Conservation (phyloP, 2,797 vertebrate genomes). For the Cossypha dichroa region DNA sequence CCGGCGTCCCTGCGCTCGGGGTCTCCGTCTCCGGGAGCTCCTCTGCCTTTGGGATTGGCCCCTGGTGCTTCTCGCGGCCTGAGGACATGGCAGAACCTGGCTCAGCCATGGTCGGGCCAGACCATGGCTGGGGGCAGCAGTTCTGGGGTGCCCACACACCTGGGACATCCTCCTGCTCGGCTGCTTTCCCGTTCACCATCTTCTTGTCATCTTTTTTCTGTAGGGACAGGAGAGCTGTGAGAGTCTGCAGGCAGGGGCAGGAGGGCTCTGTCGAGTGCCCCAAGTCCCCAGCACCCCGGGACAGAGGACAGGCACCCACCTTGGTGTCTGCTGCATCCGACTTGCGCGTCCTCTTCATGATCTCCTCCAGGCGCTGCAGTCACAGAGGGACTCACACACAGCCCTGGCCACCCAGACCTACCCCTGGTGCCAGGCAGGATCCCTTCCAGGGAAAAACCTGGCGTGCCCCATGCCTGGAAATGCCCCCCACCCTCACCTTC, state of each 20-base stretch:
- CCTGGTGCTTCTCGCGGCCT: conserved; percentile 34
- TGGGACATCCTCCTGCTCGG: conserved; percentile 26
- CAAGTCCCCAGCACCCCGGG: rapidly evolving
- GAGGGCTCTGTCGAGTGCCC: not conserved
- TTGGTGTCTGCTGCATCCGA: conserved; percentile 86
- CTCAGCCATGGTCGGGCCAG: rapidly evolving
- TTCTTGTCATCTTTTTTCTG: conserved; percentile 78
- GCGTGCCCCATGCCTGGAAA: rapidly evolving
- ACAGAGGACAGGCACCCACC: conserved; percentile 71
- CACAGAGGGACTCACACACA: not conserved
- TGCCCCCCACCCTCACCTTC: conserved; percentile 75
- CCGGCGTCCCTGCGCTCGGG: not conserved
- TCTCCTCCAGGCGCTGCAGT: conserved; percentile 92
- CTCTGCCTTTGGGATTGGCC: conserved; percentile 19
- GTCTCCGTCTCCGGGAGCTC: conserved; percentile 49
- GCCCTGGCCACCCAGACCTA: not conserved
- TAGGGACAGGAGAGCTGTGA: not conserved
- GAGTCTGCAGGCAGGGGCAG: not conserved
- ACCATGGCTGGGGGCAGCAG: not conserved
- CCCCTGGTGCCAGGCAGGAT: not conserved
- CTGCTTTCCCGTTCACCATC: conserved; percentile 70
- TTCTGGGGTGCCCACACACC: not conserved
- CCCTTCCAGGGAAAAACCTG: not conserved
- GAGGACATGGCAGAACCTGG: rapidly evolving
- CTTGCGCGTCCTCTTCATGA: conserved; percentile 98